Percentiles rank a stretch among this genome's conserved stretches.
Conservation (phyloP, 2,113 vertebrate species). For the Speoplatyrhinus poulsoni region DNA sequence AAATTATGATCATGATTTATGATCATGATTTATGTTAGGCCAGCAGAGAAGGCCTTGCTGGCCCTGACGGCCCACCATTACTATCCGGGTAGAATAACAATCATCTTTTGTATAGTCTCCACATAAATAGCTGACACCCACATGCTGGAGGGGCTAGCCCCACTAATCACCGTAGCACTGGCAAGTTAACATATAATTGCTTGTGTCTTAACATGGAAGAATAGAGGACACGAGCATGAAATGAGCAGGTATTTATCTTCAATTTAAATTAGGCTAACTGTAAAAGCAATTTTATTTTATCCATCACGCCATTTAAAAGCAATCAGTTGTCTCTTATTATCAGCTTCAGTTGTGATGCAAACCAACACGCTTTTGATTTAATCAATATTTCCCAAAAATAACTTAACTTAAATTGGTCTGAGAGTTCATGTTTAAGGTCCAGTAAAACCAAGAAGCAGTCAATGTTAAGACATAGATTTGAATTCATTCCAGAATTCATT, state of each 20-base stretch:
- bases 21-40: too few species aligned
- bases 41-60: too few species aligned
- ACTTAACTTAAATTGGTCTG: background rate
- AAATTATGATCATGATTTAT: too few species aligned
- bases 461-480: constrained; percentile 68
- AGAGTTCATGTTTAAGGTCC: constrained; percentile 68
- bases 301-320: too few species aligned
- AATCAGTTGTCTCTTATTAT: too few species aligned
- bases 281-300: too few species aligned
- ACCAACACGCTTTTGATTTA: constrained; percentile 7
- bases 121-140: too few species aligned
- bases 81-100: too few species aligned
- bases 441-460: constrained; percentile 59
- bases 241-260: background rate
- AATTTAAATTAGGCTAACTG: background rate
- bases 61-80: too few species aligned
- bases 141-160: too few species aligned
- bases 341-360: too few species aligned
- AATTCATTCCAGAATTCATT: constrained; percentile 74
- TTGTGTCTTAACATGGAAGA: constrained; percentile 6
- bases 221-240: background rate
- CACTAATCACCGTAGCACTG: constrained; percentile 7
- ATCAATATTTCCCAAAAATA: constrained; percentile 51
- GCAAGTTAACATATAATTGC: constrained; percentile 9
- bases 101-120: too few species aligned